phyloP scores from a whole-genome alignment of 2,797 vertebrate genomes.

The Nyctalus aviator region DNA sequence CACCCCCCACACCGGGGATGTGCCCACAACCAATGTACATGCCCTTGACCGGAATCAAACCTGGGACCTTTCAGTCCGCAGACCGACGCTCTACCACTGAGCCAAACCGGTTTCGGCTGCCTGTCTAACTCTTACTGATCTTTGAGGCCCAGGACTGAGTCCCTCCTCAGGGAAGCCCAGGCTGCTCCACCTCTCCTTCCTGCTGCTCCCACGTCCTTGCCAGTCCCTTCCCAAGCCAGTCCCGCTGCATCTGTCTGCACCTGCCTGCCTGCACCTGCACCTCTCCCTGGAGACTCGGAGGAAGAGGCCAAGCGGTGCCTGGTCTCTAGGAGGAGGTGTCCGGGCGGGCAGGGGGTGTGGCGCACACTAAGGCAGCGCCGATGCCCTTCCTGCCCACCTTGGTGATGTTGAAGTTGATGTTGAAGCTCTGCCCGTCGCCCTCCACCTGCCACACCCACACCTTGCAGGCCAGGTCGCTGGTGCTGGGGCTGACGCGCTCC shows the following conservation, averaged over 20 bases:
- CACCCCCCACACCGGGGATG: no score
- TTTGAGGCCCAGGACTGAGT: background rate
- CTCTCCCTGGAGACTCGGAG: background rate
- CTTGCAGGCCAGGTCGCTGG: slow-evolving; percentile 97
- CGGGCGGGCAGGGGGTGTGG: background rate
- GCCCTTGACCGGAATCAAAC: no score
- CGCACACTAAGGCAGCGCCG: accelerated
- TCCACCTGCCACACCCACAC: slow-evolving; percentile 99
- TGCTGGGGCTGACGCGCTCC: slow-evolving; percentile 96
- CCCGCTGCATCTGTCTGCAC: background rate
- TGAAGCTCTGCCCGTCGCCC: slow-evolving; percentile 98
- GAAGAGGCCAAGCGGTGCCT: background rate
- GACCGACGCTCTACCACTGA: no score
- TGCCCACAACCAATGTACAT: no score
- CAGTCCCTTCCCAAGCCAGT: background rate
- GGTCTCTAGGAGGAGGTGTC: background rate
- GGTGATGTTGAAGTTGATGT: slow-evolving; percentile 96
- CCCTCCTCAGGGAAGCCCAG: background rate
- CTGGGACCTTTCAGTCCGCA: no score
- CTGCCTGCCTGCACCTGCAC: background rate
- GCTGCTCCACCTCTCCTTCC: background rate
- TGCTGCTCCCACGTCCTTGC: background rate
- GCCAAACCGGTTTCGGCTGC: no score
- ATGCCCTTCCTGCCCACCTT: slow-evolving; percentile 91
- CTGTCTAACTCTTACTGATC: background rate